Evolutionary conservation across 1,140 invertebrate species (phyloP).

Genomic region (Kradibia gibbosae): DNA sequence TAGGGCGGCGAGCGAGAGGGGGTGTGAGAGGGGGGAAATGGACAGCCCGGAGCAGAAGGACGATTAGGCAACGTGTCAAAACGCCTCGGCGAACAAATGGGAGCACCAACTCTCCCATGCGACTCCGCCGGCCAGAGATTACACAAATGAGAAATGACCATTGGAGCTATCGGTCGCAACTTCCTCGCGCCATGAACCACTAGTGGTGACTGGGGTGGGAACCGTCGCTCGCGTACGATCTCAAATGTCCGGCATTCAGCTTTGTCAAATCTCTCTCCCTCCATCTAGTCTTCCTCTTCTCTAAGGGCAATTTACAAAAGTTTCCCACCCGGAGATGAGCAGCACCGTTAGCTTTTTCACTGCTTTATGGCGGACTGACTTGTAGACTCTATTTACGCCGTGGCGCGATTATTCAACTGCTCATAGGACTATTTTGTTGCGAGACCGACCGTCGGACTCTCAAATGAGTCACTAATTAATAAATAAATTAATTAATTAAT

Average conservation of each 20-base stretch:
- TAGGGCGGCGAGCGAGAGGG: conserved; percentile 52
- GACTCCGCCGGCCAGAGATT: conserved; percentile 59
- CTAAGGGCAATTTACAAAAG: conserved; percentile 36
- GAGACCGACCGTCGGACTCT: too few relatives aligned
- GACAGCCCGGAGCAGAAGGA: conserved; percentile 52
- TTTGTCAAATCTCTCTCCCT: conserved; percentile 44
- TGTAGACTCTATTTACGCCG: not conserved
- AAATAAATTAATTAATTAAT: too few relatives aligned
- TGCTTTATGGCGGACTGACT: not conserved
- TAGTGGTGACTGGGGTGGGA: conserved; percentile 5
- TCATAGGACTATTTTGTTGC: too few relatives aligned
- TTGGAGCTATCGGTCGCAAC: conserved; percentile 60
- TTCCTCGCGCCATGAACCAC: conserved; percentile 49
- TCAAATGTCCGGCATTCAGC: conserved; percentile 49
- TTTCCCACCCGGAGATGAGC: not conserved
- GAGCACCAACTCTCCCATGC: conserved; percentile 38
- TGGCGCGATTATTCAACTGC: not conserved
- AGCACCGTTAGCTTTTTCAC: not conserved
- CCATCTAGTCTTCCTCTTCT: conserved; percentile 16
- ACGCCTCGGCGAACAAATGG: conserved; percentile 67
- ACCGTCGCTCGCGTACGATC: conserved; percentile 26
- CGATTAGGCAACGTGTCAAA: conserved; percentile 63
- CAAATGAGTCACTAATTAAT: too few relatives aligned
- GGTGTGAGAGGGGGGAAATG: conserved; percentile 48
- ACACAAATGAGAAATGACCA: conserved; percentile 73